These are phyloP conservation scores for Timema podura DNA, from an alignment of 2,888 invertebrate genomes.

Conservation along the genomic window DNA sequence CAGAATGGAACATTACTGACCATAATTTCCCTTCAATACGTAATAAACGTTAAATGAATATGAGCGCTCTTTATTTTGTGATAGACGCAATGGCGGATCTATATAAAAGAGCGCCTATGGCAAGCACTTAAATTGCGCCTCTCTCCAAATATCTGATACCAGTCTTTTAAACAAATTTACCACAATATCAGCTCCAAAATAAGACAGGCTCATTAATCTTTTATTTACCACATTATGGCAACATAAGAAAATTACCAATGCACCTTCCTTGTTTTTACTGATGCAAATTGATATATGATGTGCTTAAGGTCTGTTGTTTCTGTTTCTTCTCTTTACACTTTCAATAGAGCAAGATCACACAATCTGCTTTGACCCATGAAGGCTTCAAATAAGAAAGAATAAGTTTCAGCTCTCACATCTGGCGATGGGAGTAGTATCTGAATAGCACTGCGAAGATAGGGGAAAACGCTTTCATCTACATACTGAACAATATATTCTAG, in stretches of 20 bases:
- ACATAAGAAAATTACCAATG: background rate
- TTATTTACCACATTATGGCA: too few species aligned
- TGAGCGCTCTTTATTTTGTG: too few species aligned
- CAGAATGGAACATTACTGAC: too few species aligned
- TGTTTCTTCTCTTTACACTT: background rate
- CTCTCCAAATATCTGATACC: too few species aligned
- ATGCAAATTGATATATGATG: background rate
- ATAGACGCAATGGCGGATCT: too few species aligned
- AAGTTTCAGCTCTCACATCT: background rate
- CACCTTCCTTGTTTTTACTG: background rate
- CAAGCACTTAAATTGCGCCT: too few species aligned
- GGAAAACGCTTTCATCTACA: background rate
- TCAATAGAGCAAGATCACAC: conserved; percentile 10
- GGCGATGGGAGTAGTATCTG: background rate
- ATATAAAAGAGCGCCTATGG: too few species aligned
- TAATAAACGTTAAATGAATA: too few species aligned
- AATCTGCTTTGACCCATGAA: background rate
- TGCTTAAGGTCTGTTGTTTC: conserved; percentile 1
- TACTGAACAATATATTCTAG: background rate
- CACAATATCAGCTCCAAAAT: too few species aligned
- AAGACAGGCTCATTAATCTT: too few species aligned
- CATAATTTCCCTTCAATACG: too few species aligned
- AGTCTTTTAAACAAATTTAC: too few species aligned
- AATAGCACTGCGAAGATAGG: background rate
- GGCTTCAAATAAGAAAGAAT: background rate